Base-by-base conservation (phyloP, 2,113 vertebrate genomes). In the Megaleporinus macrocephalus region DNA sequence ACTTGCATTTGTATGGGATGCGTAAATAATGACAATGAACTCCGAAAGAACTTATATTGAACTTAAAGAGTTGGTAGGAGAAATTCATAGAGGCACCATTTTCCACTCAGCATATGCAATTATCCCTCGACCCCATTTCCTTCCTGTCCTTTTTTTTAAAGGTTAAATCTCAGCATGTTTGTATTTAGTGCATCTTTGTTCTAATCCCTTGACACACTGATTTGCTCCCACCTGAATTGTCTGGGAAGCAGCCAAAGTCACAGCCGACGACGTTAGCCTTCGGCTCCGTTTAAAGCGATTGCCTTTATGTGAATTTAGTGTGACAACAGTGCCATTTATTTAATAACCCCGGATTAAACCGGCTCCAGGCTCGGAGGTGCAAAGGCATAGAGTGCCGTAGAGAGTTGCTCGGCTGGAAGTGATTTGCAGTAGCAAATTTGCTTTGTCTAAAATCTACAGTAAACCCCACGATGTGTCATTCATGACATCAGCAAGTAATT, bases 71-170 rank as follows among this genome's bases (percentile, higher is more conserved):
- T 22, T 22, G 2, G 1, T 6, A 36, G 33, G 3, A 63, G 41
- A 76, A 29, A 33, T 51, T 15, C 20, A 30, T 44, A 33, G 18
- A 16, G 2, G 62, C 27, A 14, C 62, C 6, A 66, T 66, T 77
- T 78, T 78, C 27, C 20, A 53, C 62, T 51, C 76, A 78, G 44
- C 61, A 30, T 78, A 14, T 78, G 26, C 27, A 78, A 66, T 78
- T 78, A 78, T 18, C 20, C 18, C 66, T 27, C n/a, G 62, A 66
- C 76, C 22, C 63, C 4, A 10, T 49, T 66, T 33, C 61, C 30
- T 30, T 51, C 20, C 5, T 27, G 36, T 55, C 44, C 20, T 30
- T 22, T 78, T 13, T 78, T 63, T 0, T 78, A 68, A 78, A 72
- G 76, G 76, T 68, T 68, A 68, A 24, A 78, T 53, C 47, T 78